These are phyloP conservation scores for Valencia hispanica DNA, from an alignment of 2,797 vertebrate genomes.

Conservation along the genomic window DNA sequence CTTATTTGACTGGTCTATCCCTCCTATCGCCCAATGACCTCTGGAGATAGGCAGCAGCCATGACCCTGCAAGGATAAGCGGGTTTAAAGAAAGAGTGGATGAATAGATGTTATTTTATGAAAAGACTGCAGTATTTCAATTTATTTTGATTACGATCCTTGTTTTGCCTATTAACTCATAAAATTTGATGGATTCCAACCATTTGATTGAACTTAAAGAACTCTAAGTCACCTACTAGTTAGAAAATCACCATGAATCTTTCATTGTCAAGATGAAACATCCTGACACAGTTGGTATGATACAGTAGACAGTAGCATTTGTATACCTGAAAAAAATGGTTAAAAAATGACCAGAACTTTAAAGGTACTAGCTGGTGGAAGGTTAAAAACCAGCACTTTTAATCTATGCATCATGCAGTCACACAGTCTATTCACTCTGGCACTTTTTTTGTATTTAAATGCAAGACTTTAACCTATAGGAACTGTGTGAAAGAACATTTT, in stretches of 20 bases:
- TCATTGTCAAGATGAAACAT: not conserved
- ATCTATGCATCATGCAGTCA: not conserved
- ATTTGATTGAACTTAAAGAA: not conserved
- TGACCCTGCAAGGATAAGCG: not conserved
- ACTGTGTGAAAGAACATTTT: not conserved
- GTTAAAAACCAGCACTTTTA: not conserved
- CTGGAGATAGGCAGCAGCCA: not conserved
- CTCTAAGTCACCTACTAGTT: not conserved
- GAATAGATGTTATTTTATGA: not conserved
- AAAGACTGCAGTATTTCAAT: not conserved
- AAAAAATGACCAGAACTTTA: not conserved
- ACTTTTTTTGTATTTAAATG: not conserved
- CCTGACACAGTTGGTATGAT: not conserved
- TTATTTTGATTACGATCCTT: not conserved
- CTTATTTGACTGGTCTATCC: not conserved
- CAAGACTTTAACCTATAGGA: not conserved
- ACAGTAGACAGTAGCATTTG: not conserved
- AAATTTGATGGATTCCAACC: not conserved
- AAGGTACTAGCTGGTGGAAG: not conserved
- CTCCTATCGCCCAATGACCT: not conserved
- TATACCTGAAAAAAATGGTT: not conserved
- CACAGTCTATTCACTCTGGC: not conserved
- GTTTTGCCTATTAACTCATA: not conserved
- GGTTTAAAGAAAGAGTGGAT: not conserved
- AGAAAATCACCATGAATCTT: not conserved